Evolutionary conservation across 2,797 vertebrate genomes (phyloP), one percentile per base, ranked within the genome.

Genomic region (Neomorphus geoffroyi): DNA sequence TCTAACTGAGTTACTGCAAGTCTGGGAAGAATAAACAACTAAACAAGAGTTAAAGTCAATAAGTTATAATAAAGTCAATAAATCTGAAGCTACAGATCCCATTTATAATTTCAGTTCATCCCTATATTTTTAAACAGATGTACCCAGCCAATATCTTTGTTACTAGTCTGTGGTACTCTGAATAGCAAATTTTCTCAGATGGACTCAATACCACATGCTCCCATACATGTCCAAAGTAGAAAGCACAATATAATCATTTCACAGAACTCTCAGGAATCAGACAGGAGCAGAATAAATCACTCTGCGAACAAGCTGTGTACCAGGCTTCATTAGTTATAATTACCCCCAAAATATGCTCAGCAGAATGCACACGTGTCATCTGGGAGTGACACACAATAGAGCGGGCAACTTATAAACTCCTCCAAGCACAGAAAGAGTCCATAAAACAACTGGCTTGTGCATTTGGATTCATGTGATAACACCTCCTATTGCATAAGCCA

Each of bases 301-400:
- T 97, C 94, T 87, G 93, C 61, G 98, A 98, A 98, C 98, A 98
- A 99, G 98, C 98, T 98, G 97, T 98, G 98, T 98, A 98, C 98
- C 97, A 97, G 97, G 97, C 98, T 99, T 99, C 99, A 99, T 99
- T 99, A 99, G 99, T 98, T 98, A 98, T 99, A 99, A 99, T 99
- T 98, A 99, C 98, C 98, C 98, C 98, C 98, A 96, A 98, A 99
- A 99, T 99, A 99, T 98, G 98, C 98, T 98, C 97, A 96, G 98
- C 98, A 99, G 98, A 98, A 98, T 98, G 98, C 98, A 98, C 98
- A 98, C 98, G 98, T 98, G 99, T 99, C 99, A 99, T 98, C 98
- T 98, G 98, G 98, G 98, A 98, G 98, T 97, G 95, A 97, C 97
- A 96, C 98, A 99, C 99, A 99, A 99, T 98, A 97, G 98, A 97